Evolutionary conservation across 92 coral and sea anemone species (phyloP), one percentile per base, ranked within the genome.

Genomic region (Micromussa lordhowensis): DNA sequence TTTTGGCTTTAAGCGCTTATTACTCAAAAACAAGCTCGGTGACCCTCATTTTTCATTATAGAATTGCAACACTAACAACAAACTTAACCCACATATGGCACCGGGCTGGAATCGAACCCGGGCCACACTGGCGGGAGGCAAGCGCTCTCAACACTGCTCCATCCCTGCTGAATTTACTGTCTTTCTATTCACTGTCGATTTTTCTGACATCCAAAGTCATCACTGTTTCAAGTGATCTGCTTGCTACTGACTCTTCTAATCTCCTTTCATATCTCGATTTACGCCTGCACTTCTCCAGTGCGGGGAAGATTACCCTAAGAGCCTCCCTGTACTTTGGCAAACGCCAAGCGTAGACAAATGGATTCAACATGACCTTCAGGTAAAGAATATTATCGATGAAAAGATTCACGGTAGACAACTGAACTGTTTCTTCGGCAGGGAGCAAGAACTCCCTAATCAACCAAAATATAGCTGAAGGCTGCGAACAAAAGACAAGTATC

Each of bases 311-410:
- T 15, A 32, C 44, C 49, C 26, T 8, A 0, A 83, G 29, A 7
- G 87, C 78, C 38, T 73, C 48, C 1, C 87, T 78, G 58, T 83
- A 83, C 34, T 83, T 83, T 0, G 68, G 66, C 21, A 83, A 7
- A 18, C 87, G 87, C 87, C 87, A 83, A 16, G 87, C 87, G 68
- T 83, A 83, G 22, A 83, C 87, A 44, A 83, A 83, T 21, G 87
- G 87, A 15, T 83, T 69, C 0, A 83, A 24, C 78, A 83, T 24
- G 61, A 70, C 8, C 35, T 83, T 83, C 53, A 83, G 16, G 59
- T 70, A 83, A 22, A 70, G 64, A 6, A 71, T 24, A 78, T 83
- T 83, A 48, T 70, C 87, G 13, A 30, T 49, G 68, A 83, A 49
- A 18, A 83, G 22, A n/a, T 54, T n/a, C 11, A 54, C 13, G 13